A percentile compares a stretch with the other conserved stretches of the same genome.
phyloP scores from a whole-genome alignment of 2,113 vertebrate genomes.

The Trematomus loennbergii region DNA sequence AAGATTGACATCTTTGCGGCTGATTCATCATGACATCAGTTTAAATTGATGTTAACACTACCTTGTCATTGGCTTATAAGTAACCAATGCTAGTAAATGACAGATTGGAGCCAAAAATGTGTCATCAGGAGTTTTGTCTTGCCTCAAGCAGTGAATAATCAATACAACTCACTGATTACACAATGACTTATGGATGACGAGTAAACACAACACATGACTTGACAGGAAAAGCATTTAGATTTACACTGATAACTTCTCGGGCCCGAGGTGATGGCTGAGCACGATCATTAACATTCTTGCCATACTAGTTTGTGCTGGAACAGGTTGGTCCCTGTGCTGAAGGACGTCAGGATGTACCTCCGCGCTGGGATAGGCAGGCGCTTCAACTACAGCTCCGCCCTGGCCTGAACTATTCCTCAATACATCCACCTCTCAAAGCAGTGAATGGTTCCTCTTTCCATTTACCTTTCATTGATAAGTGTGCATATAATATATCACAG shows the following conservation, averaged over 20 bases:
- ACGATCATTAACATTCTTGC: conserved; percentile 60
- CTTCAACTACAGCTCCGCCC: conserved; percentile 29
- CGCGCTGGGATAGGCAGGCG: conserved; percentile 24
- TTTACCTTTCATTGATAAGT: background rate
- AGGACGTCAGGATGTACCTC: background rate
- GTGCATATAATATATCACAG: background rate
- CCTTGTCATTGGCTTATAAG: conserved; percentile 47
- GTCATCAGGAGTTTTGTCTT: conserved; percentile 37
- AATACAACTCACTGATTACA: conserved; percentile 18
- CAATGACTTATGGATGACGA: conserved; percentile 42
- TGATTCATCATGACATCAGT: conserved; percentile 5
- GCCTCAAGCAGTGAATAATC: conserved; percentile 50
- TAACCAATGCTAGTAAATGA: conserved; percentile 30
- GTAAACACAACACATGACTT: conserved; percentile 47
- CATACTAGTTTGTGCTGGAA: conserved; percentile 43
- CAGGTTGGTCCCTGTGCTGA: background rate
- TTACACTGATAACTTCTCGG: conserved; percentile 40
- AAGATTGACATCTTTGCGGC: background rate
- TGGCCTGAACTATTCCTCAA: background rate
- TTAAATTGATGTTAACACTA: background rate
- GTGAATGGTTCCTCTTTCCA: background rate
- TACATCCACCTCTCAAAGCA: background rate
- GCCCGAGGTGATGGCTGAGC: conserved; percentile 23
- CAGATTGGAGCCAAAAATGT: conserved; percentile 48
- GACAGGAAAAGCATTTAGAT: conserved; percentile 29